phyloP scores from a whole-genome alignment of 2,113 vertebrate species.

The Passerina amoena region DNA sequence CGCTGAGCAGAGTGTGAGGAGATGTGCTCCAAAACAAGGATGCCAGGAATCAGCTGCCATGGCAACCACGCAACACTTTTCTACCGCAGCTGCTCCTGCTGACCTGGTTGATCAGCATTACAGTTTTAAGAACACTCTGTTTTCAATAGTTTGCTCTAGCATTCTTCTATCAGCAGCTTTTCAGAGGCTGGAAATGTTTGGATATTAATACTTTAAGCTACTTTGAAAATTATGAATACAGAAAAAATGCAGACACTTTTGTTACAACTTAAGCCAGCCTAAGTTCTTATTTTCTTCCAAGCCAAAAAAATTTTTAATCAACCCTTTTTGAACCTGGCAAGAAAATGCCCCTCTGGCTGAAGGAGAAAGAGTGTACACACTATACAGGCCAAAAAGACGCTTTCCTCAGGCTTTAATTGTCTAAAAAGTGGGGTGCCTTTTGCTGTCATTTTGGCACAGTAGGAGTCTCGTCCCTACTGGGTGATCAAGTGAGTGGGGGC shows the following conservation, averaged over 20 bases:
- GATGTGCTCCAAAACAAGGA: neutral
- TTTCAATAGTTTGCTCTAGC: neutral
- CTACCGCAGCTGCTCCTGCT: neutral
- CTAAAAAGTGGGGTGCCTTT: neutral
- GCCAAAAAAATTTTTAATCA: conserved; percentile 12
- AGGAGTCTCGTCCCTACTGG: neutral
- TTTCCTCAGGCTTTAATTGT: neutral
- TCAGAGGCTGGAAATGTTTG: neutral
- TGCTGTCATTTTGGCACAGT: neutral
- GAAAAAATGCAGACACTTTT: conserved; percentile 26
- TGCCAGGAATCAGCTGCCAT: neutral
- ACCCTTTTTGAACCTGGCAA: neutral
- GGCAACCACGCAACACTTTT: neutral
- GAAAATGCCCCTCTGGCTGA: neutral
- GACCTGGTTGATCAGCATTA: neutral
- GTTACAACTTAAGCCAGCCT: conserved; percentile 29
- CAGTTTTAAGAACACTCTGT: neutral
- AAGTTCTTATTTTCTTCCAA: conserved; percentile 23
- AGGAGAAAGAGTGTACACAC: neutral
- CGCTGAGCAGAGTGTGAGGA: neutral
- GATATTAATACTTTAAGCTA: conserved; percentile 33
- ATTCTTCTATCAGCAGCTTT: conserved; percentile 10
- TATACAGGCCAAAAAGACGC: neutral
- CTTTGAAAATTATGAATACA: conserved; percentile 22
- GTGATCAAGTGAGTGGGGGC: fast-evolving